These are phyloP conservation scores for Acrossocheilus wenchowensis DNA, from an alignment of 2,797 vertebrate genomes.

Conservation along the genomic window DNA sequence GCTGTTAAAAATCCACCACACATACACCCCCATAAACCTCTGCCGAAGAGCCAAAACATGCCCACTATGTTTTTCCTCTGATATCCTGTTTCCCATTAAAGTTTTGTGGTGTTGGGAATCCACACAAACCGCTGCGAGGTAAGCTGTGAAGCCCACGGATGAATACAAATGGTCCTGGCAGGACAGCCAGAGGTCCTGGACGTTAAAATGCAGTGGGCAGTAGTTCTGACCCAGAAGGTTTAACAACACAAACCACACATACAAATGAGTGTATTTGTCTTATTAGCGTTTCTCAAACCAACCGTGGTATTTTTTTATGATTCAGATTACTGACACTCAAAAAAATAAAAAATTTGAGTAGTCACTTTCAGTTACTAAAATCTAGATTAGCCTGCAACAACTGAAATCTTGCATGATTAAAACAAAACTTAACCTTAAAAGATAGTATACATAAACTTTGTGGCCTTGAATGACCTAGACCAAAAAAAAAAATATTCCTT, in stretches of 20 bases:
- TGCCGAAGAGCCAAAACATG: conserved; percentile 10
- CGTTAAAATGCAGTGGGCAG: conserved; percentile 1
- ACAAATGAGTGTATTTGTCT: background rate
- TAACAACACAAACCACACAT: background rate
- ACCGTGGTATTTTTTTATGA: background rate
- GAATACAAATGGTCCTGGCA: conserved; percentile 13
- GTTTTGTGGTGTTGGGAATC: conserved; percentile 37
- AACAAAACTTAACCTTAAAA: background rate
- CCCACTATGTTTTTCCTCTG: conserved; percentile 24
- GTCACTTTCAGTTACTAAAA: background rate
- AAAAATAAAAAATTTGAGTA: background rate
- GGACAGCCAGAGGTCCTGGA: conserved; percentile 12
- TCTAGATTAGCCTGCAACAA: background rate
- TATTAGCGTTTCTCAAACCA: background rate
- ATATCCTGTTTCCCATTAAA: conserved; percentile 43
- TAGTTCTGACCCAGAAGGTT: conserved; percentile 5
- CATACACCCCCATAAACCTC: conserved; percentile 25
- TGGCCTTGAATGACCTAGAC: no score
- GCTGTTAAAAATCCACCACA: conserved; percentile 18
- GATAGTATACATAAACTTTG: background rate
- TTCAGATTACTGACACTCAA: background rate
- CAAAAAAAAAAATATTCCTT: background rate
- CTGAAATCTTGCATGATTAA: background rate
- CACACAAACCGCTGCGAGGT: conserved; percentile 20
- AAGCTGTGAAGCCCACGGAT: conserved; percentile 22